Base-by-base conservation (phyloP, 2,797 vertebrate genomes). In the Borostomias antarcticus region DNA sequence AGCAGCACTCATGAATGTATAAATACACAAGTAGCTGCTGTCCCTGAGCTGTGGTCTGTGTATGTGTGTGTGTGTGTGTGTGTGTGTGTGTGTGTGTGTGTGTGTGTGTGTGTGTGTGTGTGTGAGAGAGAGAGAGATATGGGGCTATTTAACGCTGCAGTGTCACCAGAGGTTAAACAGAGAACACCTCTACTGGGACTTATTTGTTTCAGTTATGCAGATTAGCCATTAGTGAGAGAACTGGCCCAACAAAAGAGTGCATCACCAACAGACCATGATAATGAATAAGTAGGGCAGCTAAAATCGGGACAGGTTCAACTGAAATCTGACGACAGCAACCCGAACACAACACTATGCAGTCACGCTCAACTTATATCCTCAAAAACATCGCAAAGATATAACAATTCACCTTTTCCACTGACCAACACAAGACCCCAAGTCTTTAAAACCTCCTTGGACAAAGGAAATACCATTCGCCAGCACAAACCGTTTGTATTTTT, bases 401-500 rank as follows among this genome's bases (percentile, higher is more conserved):
- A 84, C 76, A 68, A 51, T 80, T 82, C 71, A 77, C 53, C 73
- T 32, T 50, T 5, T 30, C 64, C 10, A 2, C 32, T 28, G 48
- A 17, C 66, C 29, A 40, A 3, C 37, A 50, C 60, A 35, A 25
- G 28, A 48, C 58, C 52, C 19, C 1, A 37, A 78, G 69, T 35
- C 53, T 43, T 45, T 19, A 61, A 68, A 76, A 82, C 68, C 83
- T n/a, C 73, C 67, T 69, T 63, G 61, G 72, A 85, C 81, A 85
- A 78, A 74, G 76, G 78, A 78, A 85, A 75, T 75, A 74, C 75
- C 76, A 85, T 85, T 89, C 87, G 80, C 59, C 64, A 74, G 72
- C 77, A 73, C 75, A 86, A 89, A 87, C 80, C 76, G 66, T 86
- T 85, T 92, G 84, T 82, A 86, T 89, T 86, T 90, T 89, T 89